Percentiles rank a stretch among this genome's conserved stretches.
Conservation (phyloP, 2,888 invertebrate species). For the Limnephilus auricula region DNA sequence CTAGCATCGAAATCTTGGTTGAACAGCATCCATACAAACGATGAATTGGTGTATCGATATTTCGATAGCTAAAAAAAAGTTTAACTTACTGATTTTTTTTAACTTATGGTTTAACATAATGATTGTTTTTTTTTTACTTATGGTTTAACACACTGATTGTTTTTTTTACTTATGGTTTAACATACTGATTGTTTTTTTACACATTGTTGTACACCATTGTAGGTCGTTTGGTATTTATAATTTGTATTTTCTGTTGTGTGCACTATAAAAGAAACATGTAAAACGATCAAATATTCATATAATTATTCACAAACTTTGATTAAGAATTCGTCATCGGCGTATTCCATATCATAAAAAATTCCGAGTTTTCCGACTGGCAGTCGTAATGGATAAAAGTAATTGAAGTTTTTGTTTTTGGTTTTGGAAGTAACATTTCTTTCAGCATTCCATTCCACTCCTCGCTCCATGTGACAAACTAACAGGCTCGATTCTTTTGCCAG, state of each 20-base stretch:
- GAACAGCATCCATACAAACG: conserved; percentile 24
- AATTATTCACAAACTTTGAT: conserved; percentile 11
- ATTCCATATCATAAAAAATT: conserved; percentile 19
- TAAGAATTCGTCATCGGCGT: conserved; percentile 13
- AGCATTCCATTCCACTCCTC: neutral
- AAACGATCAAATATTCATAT: too few species aligned
- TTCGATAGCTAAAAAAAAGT: conserved; percentile 26
- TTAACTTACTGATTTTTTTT: too few species aligned
- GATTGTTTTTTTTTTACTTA: too few species aligned
- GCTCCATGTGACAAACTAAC: neutral
- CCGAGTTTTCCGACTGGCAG: conserved; percentile 7
- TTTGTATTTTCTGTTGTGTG: too few species aligned
- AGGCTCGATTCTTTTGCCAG: neutral
- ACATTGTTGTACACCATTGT: too few species aligned
- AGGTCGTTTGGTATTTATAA: too few species aligned
- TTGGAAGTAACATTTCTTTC: conserved; percentile 18
- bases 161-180: too few species aligned
- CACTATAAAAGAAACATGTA: too few species aligned
- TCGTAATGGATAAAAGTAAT: conserved; percentile 5
- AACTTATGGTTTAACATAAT: too few species aligned
- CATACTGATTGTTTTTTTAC: too few species aligned
- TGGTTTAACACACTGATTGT: too few species aligned
- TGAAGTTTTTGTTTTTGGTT: conserved; percentile 18
- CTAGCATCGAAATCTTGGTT: neutral
- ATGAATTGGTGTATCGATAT: neutral